phyloP scores from a whole-genome alignment of 2,888 invertebrate genomes.

The Resseliella maxima region DNA sequence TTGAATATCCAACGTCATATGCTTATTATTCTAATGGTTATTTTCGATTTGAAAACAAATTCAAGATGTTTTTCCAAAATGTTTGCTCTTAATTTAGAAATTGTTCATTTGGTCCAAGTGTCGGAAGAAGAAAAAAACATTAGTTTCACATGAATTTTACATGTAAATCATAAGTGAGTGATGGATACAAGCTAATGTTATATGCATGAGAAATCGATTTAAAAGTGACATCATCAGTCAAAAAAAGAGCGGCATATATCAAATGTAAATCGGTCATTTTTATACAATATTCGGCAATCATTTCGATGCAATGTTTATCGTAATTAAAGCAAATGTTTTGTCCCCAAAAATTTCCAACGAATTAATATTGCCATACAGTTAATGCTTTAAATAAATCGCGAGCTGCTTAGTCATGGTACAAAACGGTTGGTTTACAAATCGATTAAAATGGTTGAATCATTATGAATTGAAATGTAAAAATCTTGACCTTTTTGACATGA shows the following conservation, averaged over 20 bases:
- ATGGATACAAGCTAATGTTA: neutral
- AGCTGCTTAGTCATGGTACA: constrained; percentile 19
- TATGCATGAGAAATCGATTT: constrained; percentile 42
- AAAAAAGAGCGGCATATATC: neutral
- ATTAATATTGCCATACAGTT: neutral
- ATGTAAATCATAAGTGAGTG: neutral
- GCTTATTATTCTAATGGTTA: constrained; percentile 21
- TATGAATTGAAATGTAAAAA: neutral
- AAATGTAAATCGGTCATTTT: constrained; percentile 3
- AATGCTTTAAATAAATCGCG: neutral
- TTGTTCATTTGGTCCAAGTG: neutral
- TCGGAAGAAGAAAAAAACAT: no score
- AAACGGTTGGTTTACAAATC: neutral
- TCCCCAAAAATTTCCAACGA: neutral
- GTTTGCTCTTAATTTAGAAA: neutral
- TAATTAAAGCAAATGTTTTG: constrained; percentile 1
- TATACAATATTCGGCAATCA: no score
- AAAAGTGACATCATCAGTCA: constrained; percentile 35
- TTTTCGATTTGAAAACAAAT: neutral
- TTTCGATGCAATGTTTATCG: constrained; percentile 26
- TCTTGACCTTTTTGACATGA: constrained; percentile 33
- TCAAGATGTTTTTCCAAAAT: neutral
- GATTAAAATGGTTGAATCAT: neutral
- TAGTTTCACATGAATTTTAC: constrained; percentile 6
- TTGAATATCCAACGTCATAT: no score